Evolutionary conservation across 2,113 vertebrate genomes (phyloP).

Genomic region (Theropithecus gelada): DNA sequence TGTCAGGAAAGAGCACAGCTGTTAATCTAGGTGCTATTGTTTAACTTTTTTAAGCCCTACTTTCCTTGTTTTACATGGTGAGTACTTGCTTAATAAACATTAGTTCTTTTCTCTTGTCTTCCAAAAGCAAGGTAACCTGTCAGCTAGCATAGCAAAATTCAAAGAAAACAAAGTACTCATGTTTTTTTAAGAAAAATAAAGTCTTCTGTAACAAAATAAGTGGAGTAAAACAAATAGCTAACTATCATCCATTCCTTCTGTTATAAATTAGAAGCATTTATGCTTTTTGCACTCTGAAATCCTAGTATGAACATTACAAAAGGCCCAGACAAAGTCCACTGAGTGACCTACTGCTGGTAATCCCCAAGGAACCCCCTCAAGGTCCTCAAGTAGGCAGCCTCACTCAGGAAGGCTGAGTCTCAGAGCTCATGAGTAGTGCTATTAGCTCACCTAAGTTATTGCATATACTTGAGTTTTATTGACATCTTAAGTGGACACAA

Average conservation of each 20-base stretch:
- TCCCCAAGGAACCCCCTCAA: background rate
- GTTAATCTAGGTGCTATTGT: background rate
- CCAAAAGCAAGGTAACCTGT: background rate
- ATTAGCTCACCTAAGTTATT: background rate
- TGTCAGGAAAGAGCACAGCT: background rate
- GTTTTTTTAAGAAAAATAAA: background rate
- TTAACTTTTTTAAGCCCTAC: background rate
- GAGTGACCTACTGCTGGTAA: background rate
- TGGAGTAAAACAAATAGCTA: background rate
- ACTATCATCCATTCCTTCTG: background rate
- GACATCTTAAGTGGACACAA: background rate
- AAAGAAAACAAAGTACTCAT: background rate
- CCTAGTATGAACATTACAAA: background rate
- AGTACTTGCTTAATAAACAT: background rate
- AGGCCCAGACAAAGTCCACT: no score
- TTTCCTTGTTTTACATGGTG: background rate
- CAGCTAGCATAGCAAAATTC: background rate
- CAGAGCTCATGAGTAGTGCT: background rate
- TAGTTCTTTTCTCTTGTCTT: background rate
- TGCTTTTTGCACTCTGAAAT: background rate
- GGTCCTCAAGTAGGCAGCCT: background rate
- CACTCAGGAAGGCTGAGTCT: background rate
- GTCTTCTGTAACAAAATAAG: background rate
- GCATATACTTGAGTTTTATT: background rate
- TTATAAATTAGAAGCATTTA: background rate